Percentiles rank a stretch among this genome's conserved stretches.
Conservation (phyloP, 2,888 invertebrate genomes). For the Kuschelorhynchus macadamiae region DNA sequence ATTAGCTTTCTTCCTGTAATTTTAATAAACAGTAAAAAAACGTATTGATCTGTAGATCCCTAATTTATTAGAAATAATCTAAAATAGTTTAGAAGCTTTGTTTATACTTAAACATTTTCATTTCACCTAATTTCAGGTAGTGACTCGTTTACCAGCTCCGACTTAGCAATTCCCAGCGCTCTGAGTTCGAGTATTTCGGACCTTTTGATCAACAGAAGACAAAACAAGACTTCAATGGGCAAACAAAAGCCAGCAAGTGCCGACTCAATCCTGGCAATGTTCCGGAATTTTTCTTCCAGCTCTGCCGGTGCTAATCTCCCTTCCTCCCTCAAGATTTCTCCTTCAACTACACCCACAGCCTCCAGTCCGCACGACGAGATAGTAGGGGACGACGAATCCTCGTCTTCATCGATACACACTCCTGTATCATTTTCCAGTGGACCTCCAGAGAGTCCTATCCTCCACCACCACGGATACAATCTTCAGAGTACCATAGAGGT, state of each 20-base stretch:
- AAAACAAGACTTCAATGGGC: constrained; percentile 62
- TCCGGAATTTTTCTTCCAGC: constrained; percentile 79
- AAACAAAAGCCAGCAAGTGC: constrained; percentile 81
- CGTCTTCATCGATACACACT: constrained; percentile 77
- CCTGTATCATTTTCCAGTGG: constrained; percentile 75
- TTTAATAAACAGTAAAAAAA: too few relatives aligned
- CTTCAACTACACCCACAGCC: constrained; percentile 81
- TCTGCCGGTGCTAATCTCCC: constrained; percentile 74
- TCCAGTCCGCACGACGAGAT: constrained; percentile 83
- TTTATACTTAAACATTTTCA: too few relatives aligned
- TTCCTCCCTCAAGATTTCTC: constrained; percentile 76
- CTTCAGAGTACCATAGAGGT: constrained; percentile 68
- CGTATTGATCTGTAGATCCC: too few relatives aligned
- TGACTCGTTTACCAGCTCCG: constrained; percentile 83
- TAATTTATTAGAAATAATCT: too few relatives aligned
- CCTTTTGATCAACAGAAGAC: constrained; percentile 60
- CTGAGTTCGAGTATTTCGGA: constrained; percentile 72
- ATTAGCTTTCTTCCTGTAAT: too few relatives aligned
- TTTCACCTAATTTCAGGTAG: constrained; percentile 67
- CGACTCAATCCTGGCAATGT: constrained; percentile 85
- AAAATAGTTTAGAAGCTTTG: too few relatives aligned
- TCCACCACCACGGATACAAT: constrained; percentile 57
- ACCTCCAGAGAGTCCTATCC: constrained; percentile 76
- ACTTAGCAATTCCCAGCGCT: constrained; percentile 76
- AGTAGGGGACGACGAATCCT: constrained; percentile 78